Conservation (phyloP, 2,797 vertebrate species). For the Oryzias sinensis region DNA sequence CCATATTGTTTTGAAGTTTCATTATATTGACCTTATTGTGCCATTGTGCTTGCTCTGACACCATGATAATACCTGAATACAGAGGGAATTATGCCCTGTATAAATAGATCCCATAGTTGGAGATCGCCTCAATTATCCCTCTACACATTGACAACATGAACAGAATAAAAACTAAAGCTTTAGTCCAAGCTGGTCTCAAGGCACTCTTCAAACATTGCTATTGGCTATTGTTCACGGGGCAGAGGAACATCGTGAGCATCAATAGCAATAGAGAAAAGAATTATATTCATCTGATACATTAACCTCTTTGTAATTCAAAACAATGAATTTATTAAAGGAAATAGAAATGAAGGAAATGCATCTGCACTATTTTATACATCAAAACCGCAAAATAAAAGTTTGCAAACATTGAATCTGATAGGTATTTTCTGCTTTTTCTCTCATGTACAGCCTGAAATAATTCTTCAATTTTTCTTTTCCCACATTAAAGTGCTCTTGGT, state of each 20-base stretch:
- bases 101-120: slow-evolving; percentile 79
- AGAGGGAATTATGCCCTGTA: slow-evolving; percentile 77
- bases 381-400: not conserved
- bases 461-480: slow-evolving; percentile 27
- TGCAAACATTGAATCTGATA: not conserved
- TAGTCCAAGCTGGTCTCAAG: slow-evolving; percentile 75
- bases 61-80: slow-evolving; percentile 79
- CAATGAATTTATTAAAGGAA: slow-evolving; percentile 25
- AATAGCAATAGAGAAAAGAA: slow-evolving; percentile 60
- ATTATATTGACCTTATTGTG: slow-evolving; percentile 82
- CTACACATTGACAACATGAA: slow-evolving; percentile 75
- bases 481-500: slow-evolving; percentile 34
- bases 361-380: not conserved
- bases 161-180: slow-evolving; percentile 75
- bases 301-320: slow-evolving; percentile 42
- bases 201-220: slow-evolving; percentile 74
- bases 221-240: slow-evolving; percentile 63
- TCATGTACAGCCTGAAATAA: not conserved
- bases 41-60: slow-evolving; percentile 77
- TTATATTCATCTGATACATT: slow-evolving; percentile 62
- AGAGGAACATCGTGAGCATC: slow-evolving; percentile 67
- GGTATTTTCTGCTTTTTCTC: not conserved
- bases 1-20: slow-evolving; percentile 80
- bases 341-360: not conserved
- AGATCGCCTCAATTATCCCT: slow-evolving; percentile 78